These are phyloP conservation scores for Epinotia brunnichana DNA, from an alignment of 2,888 invertebrate species.

Conservation along the genomic window DNA sequence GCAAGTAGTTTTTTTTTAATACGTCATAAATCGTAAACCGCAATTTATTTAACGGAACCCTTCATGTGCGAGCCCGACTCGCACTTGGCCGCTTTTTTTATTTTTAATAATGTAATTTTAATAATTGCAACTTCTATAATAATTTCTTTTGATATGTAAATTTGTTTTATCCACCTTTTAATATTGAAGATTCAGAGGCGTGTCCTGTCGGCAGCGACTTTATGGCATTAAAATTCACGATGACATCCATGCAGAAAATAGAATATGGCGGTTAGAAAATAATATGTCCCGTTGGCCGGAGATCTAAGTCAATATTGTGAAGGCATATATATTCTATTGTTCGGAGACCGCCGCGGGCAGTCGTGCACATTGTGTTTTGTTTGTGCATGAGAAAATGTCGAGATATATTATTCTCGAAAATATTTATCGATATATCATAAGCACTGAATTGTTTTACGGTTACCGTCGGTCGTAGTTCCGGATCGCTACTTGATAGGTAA, in stretches of 20 bases:
- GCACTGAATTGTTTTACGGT: conserved; percentile 27
- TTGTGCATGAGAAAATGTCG: conserved; percentile 67
- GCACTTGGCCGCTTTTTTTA: no score
- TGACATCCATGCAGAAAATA: conserved; percentile 37
- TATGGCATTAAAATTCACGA: conserved; percentile 34
- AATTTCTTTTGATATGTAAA: no score
- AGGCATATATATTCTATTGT: conserved; percentile 60
- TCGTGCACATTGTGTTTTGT: conserved; percentile 78
- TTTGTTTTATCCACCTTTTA: no score
- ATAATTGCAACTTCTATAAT: no score
- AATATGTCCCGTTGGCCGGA: conserved; percentile 56
- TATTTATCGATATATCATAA: conserved; percentile 44
- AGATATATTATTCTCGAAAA: conserved; percentile 46
- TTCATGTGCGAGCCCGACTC: no score
- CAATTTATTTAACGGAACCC: no score
- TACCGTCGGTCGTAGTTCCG: neutral
- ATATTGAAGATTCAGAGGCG: neutral
- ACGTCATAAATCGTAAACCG: no score
- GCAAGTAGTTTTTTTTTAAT: no score
- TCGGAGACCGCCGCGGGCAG: conserved; percentile 58
- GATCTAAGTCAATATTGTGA: conserved; percentile 55
- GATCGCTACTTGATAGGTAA: conserved; percentile 18
- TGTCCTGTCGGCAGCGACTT: conserved; percentile 13
- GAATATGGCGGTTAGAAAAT: conserved; percentile 48
- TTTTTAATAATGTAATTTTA: no score